Conservation (phyloP, 92 coral and sea anemone genomes). For the Phenganax marumi region DNA sequence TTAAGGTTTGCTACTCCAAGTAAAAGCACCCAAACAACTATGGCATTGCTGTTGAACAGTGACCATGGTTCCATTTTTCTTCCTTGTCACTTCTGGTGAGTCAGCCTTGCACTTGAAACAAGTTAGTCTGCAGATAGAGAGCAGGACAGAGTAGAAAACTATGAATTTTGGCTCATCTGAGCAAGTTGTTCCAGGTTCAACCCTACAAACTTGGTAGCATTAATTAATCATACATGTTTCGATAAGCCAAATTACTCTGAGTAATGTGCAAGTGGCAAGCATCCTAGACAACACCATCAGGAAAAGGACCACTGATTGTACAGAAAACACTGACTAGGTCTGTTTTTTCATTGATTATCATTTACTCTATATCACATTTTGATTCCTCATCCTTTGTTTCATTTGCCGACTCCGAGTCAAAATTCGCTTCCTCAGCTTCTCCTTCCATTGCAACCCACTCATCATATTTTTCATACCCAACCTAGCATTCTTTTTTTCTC, state of each 20-base stretch:
- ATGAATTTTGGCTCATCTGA: too few relatives aligned
- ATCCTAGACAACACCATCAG: too few relatives aligned
- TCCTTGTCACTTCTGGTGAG: not conserved
- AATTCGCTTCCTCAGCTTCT: conserved; percentile 19
- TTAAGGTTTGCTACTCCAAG: conserved; percentile 12
- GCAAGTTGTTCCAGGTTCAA: too few relatives aligned
- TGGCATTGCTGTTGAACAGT: not conserved
- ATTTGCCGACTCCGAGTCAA: conserved; percentile 16
- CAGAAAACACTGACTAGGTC: too few relatives aligned
- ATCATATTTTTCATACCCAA: conserved; percentile 15
- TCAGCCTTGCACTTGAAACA: conserved; percentile 11
- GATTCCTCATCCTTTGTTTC: conserved; percentile 8
- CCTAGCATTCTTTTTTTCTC: conserved; percentile 14
- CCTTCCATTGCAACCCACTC: conserved; percentile 29
- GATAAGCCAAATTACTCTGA: not conserved
- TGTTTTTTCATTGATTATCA: too few relatives aligned
- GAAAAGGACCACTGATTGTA: too few relatives aligned
- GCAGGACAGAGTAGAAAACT: too few relatives aligned
- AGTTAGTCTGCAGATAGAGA: too few relatives aligned
- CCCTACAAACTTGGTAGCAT: conserved; percentile 27
- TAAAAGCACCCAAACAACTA: not conserved
- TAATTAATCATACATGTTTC: conserved; percentile 2
- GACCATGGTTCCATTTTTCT: conserved; percentile 15
- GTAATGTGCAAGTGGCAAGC: too few relatives aligned
- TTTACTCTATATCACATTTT: conserved; percentile 33